Evolutionary conservation across 2,888 invertebrate genomes (phyloP).

Genomic region (Tetrapedia diversipes): DNA sequence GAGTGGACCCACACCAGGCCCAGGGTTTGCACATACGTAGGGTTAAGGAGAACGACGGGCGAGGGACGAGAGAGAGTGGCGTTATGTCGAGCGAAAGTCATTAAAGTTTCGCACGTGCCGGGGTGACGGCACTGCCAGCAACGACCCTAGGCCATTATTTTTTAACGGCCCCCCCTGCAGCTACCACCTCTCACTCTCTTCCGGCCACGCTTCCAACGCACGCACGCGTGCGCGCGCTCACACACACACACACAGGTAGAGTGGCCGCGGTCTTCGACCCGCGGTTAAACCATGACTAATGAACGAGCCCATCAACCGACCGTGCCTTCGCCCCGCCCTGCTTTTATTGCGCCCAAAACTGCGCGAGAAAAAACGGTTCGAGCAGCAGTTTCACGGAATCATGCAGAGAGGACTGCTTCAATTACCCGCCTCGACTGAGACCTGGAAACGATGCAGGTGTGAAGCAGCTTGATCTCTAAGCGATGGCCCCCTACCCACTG

Average conservation of each 20-base stretch:
- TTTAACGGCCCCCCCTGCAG: slow-evolving; percentile 68
- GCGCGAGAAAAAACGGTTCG: slow-evolving; percentile 12
- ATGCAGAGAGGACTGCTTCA: neutral
- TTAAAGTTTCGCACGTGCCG: slow-evolving; percentile 75
- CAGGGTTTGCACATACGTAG: slow-evolving; percentile 23
- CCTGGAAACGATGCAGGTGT: too few relatives aligned
- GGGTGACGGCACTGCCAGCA: slow-evolving; percentile 52
- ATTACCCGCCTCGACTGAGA: neutral
- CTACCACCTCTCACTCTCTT: slow-evolving; percentile 29
- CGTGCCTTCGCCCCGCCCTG: slow-evolving; percentile 13
- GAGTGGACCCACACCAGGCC: slow-evolving; percentile 49
- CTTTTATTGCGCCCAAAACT: slow-evolving; percentile 40
- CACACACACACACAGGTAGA: slow-evolving; percentile 19
- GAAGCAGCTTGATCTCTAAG: too few relatives aligned
- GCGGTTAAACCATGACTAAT: slow-evolving; percentile 71
- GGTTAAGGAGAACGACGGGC: neutral
- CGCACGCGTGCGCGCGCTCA: too few relatives aligned
- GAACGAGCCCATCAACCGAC: slow-evolving; percentile 63
- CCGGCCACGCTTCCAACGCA: neutral
- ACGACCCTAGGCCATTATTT: slow-evolving; percentile 71
- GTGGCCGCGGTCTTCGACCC: slow-evolving; percentile 50
- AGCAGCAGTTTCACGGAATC: slow-evolving; percentile 29
- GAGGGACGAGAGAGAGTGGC: slow-evolving; percentile 38
- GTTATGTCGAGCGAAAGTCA: slow-evolving; percentile 65
- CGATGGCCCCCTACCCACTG: too few relatives aligned